phyloP scores from a whole-genome alignment of 2,797 vertebrate genomes.

The Syngnathus acus region DNA sequence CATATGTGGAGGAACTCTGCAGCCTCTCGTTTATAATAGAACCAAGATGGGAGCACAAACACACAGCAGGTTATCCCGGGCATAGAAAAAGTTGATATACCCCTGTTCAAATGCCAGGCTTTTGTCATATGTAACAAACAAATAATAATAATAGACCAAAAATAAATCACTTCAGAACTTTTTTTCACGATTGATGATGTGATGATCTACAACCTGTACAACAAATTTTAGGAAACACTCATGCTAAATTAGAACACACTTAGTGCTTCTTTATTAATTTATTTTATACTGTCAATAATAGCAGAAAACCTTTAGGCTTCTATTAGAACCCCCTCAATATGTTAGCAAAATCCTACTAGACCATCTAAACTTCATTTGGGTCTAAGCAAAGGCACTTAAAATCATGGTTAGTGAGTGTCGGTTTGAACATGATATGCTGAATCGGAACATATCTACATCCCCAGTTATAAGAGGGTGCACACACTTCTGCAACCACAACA shows the following conservation, averaged over 20 bases:
- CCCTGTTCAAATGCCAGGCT: not conserved
- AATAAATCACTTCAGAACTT: not conserved
- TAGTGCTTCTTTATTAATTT: too few relatives aligned
- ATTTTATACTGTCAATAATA: too few relatives aligned
- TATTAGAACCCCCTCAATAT: too few relatives aligned
- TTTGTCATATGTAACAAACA: not conserved
- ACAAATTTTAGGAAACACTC: not conserved
- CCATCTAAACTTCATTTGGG: too few relatives aligned
- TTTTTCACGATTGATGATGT: not conserved
- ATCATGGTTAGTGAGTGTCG: too few relatives aligned
- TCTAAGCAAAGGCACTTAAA: too few relatives aligned
- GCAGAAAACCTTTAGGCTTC: too few relatives aligned
- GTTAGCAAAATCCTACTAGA: too few relatives aligned
- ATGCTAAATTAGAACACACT: not conserved
- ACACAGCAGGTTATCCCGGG: not conserved
- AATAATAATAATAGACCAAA: not conserved
- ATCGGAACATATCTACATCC: too few relatives aligned
- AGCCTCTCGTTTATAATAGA: slow-evolving; percentile 32
- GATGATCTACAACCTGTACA: not conserved
- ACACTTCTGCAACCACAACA: too few relatives aligned
- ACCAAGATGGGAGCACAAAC: slow-evolving; percentile 17
- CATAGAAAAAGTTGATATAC: not conserved
- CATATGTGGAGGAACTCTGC: slow-evolving; percentile 36
- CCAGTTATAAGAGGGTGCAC: too few relatives aligned
- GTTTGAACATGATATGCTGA: too few relatives aligned